Percentiles rank a stretch among this genome's conserved stretches.
Evolutionary conservation across 1,140 invertebrate species (phyloP).

Genomic region (Tetramorium simillimum): DNA sequence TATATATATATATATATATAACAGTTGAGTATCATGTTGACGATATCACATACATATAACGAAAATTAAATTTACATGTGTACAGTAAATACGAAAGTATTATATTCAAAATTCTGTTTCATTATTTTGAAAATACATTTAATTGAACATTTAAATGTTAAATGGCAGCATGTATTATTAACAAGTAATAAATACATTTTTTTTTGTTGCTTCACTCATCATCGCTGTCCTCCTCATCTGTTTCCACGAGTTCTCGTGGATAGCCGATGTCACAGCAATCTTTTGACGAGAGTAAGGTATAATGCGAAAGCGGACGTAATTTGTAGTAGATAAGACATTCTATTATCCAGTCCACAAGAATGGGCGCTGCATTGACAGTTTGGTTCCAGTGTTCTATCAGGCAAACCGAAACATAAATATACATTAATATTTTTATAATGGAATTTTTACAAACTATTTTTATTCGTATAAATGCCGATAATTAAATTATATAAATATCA

Average conservation of each 20-base stretch:
- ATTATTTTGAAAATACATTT: no score
- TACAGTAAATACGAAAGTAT: no score
- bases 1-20: no score
- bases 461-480: not conserved
- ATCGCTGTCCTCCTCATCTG: conserved; percentile 62
- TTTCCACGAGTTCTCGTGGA: conserved; percentile 61
- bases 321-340: conserved; percentile 78
- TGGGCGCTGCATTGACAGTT: conserved; percentile 59
- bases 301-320: conserved; percentile 70
- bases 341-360: conserved; percentile 76
- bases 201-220: not conserved
- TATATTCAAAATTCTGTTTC: no score
- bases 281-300: conserved; percentile 59
- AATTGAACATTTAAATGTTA: no score
- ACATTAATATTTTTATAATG: not conserved
- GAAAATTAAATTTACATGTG: no score
- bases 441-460: not conserved
- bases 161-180: no score
- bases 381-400: conserved; percentile 64
- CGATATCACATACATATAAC: no score
- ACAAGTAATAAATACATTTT: not conserved
- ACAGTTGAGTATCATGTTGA: no score
- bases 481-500: not conserved
- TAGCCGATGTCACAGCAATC: conserved; percentile 43
- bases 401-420: conserved; percentile 11